Evolutionary conservation across 1,140 invertebrate species (phyloP).

Genomic region (Drosophila orena): DNA sequence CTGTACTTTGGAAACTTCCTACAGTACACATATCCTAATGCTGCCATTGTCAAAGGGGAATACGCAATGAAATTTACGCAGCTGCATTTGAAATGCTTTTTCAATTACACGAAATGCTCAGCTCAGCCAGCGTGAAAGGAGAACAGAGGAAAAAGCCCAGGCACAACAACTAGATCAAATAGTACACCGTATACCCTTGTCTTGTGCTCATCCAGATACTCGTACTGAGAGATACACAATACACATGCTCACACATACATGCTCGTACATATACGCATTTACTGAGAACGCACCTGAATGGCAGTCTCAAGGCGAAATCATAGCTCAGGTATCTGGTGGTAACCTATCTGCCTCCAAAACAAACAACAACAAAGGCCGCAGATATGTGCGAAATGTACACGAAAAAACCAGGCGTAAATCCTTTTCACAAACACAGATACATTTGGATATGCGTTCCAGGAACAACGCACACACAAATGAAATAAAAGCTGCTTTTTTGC

Average conservation of each 20-base stretch:
- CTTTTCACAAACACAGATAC: conserved; percentile 65
- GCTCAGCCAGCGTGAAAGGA: conserved; percentile 12
- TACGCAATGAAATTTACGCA: conserved; percentile 65
- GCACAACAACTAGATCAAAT: conserved; percentile 66
- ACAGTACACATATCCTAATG: background rate
- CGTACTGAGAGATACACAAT: background rate
- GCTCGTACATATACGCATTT: conserved; percentile 2
- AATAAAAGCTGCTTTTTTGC: conserved; percentile 60
- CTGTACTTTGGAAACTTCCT: conserved; percentile 48
- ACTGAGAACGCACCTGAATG: conserved; percentile 64
- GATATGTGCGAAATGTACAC: conserved; percentile 63
- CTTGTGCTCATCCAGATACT: conserved; percentile 10
- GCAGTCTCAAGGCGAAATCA: conserved; percentile 61
- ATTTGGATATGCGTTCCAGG: conserved; percentile 54
- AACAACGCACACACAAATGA: conserved; percentile 59
- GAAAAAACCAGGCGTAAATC: conserved; percentile 68
- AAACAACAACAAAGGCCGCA: conserved; percentile 43
- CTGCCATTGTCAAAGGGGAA: conserved; percentile 10
- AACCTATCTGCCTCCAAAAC: conserved; percentile 52
- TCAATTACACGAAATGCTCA: conserved; percentile 67
- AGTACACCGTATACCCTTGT: conserved; percentile 20
- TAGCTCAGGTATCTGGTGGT: conserved; percentile 79
- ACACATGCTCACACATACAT: conserved; percentile 1
- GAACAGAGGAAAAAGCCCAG: conserved; percentile 25
- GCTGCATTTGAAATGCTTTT: conserved; percentile 78